Evolutionary conservation across 2,113 vertebrate species (phyloP), one percentile per base, ranked within the genome.

Genomic region (Glaucomys volans): DNA sequence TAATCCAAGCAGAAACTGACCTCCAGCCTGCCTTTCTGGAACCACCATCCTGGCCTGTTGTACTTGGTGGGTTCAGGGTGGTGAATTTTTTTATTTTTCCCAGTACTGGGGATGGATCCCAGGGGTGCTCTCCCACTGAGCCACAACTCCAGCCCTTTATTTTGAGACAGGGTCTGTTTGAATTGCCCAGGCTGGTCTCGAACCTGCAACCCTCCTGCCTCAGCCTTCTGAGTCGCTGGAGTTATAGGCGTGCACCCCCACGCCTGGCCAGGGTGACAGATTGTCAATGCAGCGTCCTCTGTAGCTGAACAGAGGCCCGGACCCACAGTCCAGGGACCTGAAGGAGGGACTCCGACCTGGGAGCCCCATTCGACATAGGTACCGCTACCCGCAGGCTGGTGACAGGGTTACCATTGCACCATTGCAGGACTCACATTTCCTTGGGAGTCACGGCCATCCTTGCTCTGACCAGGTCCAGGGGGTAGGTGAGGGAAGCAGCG

Each of bases 391-490:
- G 80, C 37, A 26, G 16, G 24, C 37, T 8, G 40, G 37, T 35
- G 69, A 37, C 32, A 52, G 28, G 18, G 69, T 35, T 87, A 69
- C 71, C 0, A 0, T n/a, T 16, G 79, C 35, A 69, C 71, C 0
- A 0, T n/a, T 16, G 79, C 35, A 76, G 94, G 69, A 98, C 99
- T 99, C 98, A 99, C 99, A 99, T 99, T 97, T 99, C 99, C 98
- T 99, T 99, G 8, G 99, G 99, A 0, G 99, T 99, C 93, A 99
- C 99, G 0, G 99, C 99, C 99, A 99, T 99, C 93, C 99, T 99
- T 0, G 99, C 99, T n/a, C 99, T 99, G 85, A 99, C 99, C 99
- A 99, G 99, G 98, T 99, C 99, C 98, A 99, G 98, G 0, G 99
- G 99, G 97, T 99, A 99, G 13, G 99, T 99, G 93, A 99, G 69